These are phyloP conservation scores for Tenualosa ilisha DNA, from an alignment of 2,797 vertebrate species.

Conservation along the genomic window DNA sequence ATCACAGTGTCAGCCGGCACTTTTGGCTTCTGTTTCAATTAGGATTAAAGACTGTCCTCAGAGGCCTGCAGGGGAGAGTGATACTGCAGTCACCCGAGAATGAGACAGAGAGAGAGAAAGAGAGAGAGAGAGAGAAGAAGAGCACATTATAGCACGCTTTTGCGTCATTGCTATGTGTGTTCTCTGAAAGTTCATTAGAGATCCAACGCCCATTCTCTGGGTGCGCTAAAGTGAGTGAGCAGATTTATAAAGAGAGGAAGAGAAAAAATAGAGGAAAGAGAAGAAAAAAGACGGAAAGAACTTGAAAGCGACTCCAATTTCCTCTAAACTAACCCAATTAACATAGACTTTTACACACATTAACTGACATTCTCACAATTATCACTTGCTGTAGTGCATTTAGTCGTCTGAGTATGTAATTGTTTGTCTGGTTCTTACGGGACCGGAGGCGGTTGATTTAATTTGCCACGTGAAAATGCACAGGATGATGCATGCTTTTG, in stretches of 20 bases:
- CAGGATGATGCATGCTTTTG: background rate
- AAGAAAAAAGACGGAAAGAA: background rate
- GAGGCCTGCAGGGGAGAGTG: background rate
- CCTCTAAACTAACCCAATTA: constrained; percentile 14
- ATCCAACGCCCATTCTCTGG: background rate
- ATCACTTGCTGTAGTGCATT: constrained; percentile 13
- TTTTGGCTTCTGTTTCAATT: constrained; percentile 32
- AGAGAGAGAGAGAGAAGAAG: background rate
- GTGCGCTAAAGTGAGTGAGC: constrained; percentile 10
- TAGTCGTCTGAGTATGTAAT: background rate
- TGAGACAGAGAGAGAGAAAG: background rate
- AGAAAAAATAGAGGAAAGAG: background rate
- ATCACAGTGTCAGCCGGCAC: constrained; percentile 2
- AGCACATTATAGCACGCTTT: background rate
- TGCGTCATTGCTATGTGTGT: background rate
- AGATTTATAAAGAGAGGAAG: background rate
- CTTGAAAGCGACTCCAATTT: constrained; percentile 6
- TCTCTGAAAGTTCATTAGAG: constrained; percentile 1
- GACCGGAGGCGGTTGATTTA: background rate
- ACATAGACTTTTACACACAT: constrained; percentile 14
- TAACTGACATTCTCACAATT: constrained; percentile 10
- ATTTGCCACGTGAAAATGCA: background rate
- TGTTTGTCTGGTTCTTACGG: background rate
- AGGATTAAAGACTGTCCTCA: constrained; percentile 22
- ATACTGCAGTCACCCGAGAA: constrained; percentile 1